Conservation (phyloP, 1,140 invertebrate genomes). For the Palaemon carinicauda region DNA sequence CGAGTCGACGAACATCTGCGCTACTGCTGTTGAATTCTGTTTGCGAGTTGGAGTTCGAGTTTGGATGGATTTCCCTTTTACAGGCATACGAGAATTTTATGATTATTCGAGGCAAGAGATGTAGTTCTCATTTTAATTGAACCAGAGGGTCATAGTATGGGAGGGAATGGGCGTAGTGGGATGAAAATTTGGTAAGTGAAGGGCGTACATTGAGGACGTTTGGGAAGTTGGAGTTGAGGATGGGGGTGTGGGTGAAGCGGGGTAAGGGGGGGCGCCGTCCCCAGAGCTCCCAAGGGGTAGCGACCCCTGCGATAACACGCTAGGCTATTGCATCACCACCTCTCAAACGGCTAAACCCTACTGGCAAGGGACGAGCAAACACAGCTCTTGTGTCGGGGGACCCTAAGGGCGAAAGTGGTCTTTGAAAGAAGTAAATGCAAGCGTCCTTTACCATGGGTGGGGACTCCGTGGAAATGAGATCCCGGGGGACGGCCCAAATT, state of each 20-base stretch:
- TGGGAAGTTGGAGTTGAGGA: slow-evolving; percentile 11
- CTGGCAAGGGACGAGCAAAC: background rate
- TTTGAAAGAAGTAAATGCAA: background rate
- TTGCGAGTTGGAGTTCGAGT: too few relatives aligned
- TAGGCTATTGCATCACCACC: slow-evolving; percentile 49
- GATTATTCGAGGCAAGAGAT: background rate
- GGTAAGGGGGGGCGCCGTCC: slow-evolving; percentile 28
- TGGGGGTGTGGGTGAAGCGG: slow-evolving; percentile 22
- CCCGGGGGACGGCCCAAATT: slow-evolving; percentile 45
- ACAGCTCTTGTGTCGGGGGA: background rate
- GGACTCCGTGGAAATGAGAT: slow-evolving; percentile 53
- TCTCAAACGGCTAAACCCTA: slow-evolving; percentile 21
- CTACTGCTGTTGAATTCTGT: too few relatives aligned
- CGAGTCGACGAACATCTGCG: too few relatives aligned
- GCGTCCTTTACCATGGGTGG: slow-evolving; percentile 46
- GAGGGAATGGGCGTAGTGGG: slow-evolving; percentile 17
- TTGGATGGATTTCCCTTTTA: too few relatives aligned
- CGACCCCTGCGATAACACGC: slow-evolving; percentile 54
- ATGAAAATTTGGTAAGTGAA: background rate
- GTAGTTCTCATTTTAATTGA: background rate
- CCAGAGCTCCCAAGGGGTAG: slow-evolving; percentile 40
- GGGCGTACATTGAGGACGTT: background rate
- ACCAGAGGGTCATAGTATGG: background rate
- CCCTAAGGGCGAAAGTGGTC: slow-evolving; percentile 9
- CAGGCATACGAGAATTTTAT: too few relatives aligned